Percentiles rank a stretch among this genome's conserved stretches.
Conservation (phyloP, 2,797 vertebrate species). For the Mus minutoides region DNA sequence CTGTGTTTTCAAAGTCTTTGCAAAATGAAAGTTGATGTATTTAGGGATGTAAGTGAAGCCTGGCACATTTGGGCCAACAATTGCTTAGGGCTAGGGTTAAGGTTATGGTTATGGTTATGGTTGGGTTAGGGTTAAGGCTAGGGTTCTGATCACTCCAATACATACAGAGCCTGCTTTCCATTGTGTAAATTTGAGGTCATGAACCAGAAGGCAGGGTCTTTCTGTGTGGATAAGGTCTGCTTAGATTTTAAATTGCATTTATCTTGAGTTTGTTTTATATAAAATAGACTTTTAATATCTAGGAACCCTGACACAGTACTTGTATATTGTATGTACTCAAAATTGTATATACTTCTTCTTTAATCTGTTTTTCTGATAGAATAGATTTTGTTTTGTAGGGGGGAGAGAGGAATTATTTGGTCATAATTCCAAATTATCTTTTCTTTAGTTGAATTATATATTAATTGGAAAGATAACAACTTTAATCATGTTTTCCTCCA, state of each 20-base stretch:
- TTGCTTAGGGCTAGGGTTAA: not conserved
- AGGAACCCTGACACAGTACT: not conserved
- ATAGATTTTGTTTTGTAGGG: not conserved
- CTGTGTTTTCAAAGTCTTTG: not conserved
- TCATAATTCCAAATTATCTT: not conserved
- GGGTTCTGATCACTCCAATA: not conserved
- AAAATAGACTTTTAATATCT: not conserved
- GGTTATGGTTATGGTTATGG: not conserved
- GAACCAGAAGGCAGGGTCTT: not conserved
- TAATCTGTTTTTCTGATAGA: slow-evolving; percentile 15
- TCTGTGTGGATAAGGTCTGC: not conserved
- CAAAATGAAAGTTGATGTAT: not conserved
- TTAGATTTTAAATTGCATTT: not conserved
- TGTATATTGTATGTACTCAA: not conserved
- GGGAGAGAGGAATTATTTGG: not conserved
- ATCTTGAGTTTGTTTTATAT: slow-evolving; percentile 19
- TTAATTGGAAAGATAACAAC: not conserved
- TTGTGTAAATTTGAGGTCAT: not conserved
- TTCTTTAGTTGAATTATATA: slow-evolving; percentile 5
- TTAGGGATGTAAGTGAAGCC: not conserved
- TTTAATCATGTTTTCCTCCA: not conserved
- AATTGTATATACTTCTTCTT: not conserved
- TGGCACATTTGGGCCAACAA: not conserved
- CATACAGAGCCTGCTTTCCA: not conserved
- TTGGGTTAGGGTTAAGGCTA: not conserved